Evolutionary conservation across 1,140 invertebrate species (phyloP), one percentile per base, ranked within the genome.

Genomic region (Asobara japonica): DNA sequence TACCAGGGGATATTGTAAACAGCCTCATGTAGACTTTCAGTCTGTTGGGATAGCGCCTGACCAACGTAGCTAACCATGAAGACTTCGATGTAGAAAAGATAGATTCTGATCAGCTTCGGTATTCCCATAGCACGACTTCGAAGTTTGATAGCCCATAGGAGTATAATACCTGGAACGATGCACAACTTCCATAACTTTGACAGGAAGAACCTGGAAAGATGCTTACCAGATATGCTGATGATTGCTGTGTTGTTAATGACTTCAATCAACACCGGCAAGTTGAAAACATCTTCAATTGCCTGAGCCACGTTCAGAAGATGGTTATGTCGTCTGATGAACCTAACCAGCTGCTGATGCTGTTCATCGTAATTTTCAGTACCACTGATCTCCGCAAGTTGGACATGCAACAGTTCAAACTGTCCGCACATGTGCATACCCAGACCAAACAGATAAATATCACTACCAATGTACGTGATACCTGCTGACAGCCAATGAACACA

Each of bases 341-440:
- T 45, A 0, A 6, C 6, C 5, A 72, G 6, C 8, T 66, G 5
- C 16, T 30, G 1, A 27, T 30, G 27, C 22, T 56, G 65, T 10
- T 51, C 18, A 18, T 36, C 7, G 5, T n/a, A 18, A 56, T 56
- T 48, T 7, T 31, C 11, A 22, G 38, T 16, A 6, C 27, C 1
- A 11, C 38, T 65, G 11, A 72, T 66, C 16, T 16, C 33, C 7
- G 36, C 45, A n/a, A 72, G 36, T 25, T 33, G n/a, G 4, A 8
- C 45, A 18, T 22, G 20, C 0, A 71, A 18, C 10, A 65, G 18
- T 20, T 72, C 48, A 16, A 72, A 72, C 11, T 72, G 70, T 65
- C 62, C 70, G 20, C 70, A 72, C 38, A 72, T 48, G 45, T 72
- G 70, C 64, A 72, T 61, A 2, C 18, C 45, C 1, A 66, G 30